Percentiles rank a stretch among this genome's conserved stretches.
Evolutionary conservation across 2,797 vertebrate species (phyloP).

Genomic region (Cyprinella venusta): DNA sequence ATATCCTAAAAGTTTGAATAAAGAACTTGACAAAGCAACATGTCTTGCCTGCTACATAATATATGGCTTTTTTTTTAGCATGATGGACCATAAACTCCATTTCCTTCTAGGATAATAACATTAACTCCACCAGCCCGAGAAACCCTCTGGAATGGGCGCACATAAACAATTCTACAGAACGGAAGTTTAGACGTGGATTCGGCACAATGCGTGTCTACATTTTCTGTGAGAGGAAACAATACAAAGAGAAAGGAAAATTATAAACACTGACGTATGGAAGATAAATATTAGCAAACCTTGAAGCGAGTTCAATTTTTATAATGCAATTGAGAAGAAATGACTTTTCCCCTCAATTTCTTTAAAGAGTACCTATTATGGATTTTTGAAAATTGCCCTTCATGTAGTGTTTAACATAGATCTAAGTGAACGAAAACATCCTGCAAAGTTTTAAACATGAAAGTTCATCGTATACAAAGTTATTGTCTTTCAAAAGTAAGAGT

Average conservation of each 20-base stretch:
- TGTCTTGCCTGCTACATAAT: slow-evolving; percentile 80
- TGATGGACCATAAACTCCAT: slow-evolving; percentile 76
- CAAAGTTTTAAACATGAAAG: too few relatives aligned
- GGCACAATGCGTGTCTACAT: not conserved
- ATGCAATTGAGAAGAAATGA: not conserved
- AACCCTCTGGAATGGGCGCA: slow-evolving; percentile 16
- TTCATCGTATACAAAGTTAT: too few relatives aligned
- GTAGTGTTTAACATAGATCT: too few relatives aligned
- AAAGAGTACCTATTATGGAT: too few relatives aligned
- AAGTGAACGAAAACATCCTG: too few relatives aligned
- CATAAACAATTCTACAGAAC: slow-evolving; percentile 25
- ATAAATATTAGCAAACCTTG: not conserved
- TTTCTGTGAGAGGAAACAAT: not conserved
- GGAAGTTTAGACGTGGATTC: slow-evolving; percentile 3
- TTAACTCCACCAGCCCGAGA: slow-evolving; percentile 74
- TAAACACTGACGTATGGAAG: not conserved
- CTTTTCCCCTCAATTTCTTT: not conserved
- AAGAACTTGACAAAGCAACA: slow-evolving; percentile 80
- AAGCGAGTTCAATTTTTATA: not conserved
- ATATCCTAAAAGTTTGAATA: slow-evolving; percentile 73
- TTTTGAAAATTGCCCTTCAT: too few relatives aligned
- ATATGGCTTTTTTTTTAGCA: slow-evolving; percentile 79
- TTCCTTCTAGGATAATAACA: slow-evolving; percentile 81
- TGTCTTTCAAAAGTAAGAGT: too few relatives aligned
- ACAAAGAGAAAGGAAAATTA: not conserved